Evolutionary conservation across 2,888 invertebrate genomes (phyloP), one percentile per base, ranked within the genome.

Genomic region (Vannuccia rotundouncinata): DNA sequence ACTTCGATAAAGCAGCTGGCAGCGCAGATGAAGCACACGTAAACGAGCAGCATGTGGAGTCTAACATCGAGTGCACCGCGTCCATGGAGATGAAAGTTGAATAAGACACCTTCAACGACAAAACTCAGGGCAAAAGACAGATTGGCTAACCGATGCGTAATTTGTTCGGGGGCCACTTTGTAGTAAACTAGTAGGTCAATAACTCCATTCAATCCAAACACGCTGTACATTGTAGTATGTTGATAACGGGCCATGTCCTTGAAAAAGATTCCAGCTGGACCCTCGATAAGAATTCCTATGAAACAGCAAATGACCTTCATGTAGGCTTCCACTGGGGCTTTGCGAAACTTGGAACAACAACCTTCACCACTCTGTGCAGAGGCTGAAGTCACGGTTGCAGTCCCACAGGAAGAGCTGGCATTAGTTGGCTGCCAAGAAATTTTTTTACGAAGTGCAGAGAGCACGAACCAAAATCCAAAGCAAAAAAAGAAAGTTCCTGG

Each of bases 221-320:
- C 89, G 84, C 88, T 87, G 83, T 88, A 90, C 89, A 90, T 90
- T 29, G 89, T 89, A 73, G 89, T 88, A 84, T 90, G 89, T 82
- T 89, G 89, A 25, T 73, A 73, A 22, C 22, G 22, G 22, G 74
- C 74, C 2, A 27, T 22, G 5, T 25, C 27, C 22, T 27, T 27
- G 25, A 22, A 73, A 73, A 73, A 73, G 74, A 73, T 25, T 22
- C 74, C 74, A n/a, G n/a, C n/a, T n/a, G 27, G 27, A 10, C 74
- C n/a, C 27, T 73, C 74, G 5, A 73, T 27, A 2, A 22, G 2
- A 22, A 73, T 73, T 10, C 74, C 74, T 25, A 73, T 2, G 2
- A 2, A 13, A 73, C 74, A 73, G 22, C 74, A 73, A n/a, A n/a
- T 2, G 5, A 73, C 5, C 27, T 73, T 73, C 10, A 73, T 27